Conservation (phyloP, 1,140 invertebrate genomes). For the Saxidomus purpurata region DNA sequence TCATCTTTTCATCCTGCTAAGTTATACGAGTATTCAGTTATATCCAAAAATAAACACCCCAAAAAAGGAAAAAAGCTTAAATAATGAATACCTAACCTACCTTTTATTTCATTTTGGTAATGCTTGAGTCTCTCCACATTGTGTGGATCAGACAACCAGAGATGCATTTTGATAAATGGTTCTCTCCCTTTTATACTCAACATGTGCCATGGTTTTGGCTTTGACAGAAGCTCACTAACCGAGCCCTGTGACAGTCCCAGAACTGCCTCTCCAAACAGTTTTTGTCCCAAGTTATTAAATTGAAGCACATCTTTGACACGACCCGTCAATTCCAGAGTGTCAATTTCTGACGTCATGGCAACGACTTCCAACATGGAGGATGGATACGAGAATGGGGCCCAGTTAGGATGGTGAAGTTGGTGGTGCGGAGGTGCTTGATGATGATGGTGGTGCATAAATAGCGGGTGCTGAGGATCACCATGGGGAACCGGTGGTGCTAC, state of each 20-base stretch:
- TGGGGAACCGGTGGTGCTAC: conserved; percentile 68
- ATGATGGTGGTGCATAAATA: conserved; percentile 69
- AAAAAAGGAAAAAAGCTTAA: not conserved
- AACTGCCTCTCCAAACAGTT: conserved; percentile 99
- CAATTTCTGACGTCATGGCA: conserved; percentile 97
- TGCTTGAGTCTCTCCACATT: conserved; percentile 93
- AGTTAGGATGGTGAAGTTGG: conserved; percentile 72
- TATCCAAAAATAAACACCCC: no score
- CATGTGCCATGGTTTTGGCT: conserved; percentile 99
- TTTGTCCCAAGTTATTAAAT: conserved; percentile 99
- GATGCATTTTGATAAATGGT: conserved; percentile 99
- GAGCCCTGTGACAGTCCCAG: conserved; percentile 98
- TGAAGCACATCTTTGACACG: conserved; percentile 98
- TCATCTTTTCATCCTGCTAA: no score
- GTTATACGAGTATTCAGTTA: no score
- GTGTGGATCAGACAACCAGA: conserved; percentile 97
- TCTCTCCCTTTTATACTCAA: conserved; percentile 99
- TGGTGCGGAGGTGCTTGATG: conserved; percentile 70
- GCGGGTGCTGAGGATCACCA: conserved; percentile 73
- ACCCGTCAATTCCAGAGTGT: conserved; percentile 98
- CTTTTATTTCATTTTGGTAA: conserved; percentile 86
- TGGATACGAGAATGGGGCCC: conserved; percentile 81
- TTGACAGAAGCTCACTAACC: conserved; percentile 98
- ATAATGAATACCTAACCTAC: conserved; percentile 72
- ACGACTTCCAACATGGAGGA: conserved; percentile 93